A percentile compares a stretch with the other conserved stretches of the same genome.
phyloP scores from a whole-genome alignment of 2,797 vertebrate genomes.

The Sitta carolinensis region DNA sequence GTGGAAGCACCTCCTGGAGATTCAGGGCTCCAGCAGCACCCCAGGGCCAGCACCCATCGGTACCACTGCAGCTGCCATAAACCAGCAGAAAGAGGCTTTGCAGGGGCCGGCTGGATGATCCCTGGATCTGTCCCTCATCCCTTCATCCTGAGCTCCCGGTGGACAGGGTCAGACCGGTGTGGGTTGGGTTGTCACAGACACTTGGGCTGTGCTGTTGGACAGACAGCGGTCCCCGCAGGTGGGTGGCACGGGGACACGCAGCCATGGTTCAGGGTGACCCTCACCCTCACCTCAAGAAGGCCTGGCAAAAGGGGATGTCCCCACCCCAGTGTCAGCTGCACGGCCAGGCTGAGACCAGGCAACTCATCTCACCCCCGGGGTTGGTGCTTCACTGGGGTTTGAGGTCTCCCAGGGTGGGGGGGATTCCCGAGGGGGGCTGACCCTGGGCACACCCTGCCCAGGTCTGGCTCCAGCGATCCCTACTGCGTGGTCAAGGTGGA shows the following conservation, averaged over 20 bases:
- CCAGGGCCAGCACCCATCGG: background rate
- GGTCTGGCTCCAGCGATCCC: slow-evolving; percentile 91
- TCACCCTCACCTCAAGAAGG: background rate
- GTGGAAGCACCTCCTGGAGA: background rate
- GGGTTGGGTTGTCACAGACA: background rate
- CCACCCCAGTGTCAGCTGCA: fast-evolving
- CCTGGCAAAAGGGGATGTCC: fast-evolving
- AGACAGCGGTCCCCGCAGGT: fast-evolving
- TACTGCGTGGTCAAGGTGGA: slow-evolving; percentile 93
- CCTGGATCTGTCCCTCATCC: fast-evolving
- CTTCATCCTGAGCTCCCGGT: fast-evolving
- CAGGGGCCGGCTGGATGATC: background rate
- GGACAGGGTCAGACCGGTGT: background rate
- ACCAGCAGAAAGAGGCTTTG: background rate
- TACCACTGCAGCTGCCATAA: background rate
- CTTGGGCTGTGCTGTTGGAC: background rate
- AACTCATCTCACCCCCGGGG: background rate
- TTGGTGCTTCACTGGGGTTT: background rate
- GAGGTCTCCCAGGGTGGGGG: fast-evolving
- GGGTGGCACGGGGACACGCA: background rate
- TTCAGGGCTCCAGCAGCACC: background rate
- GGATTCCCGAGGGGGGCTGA: background rate
- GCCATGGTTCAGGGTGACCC: fast-evolving
- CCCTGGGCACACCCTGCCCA: background rate
- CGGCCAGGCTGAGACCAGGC: fast-evolving